These are phyloP conservation scores for Alloplasta piceator DNA, from an alignment of 2,888 invertebrate genomes.

Conservation along the genomic window DNA sequence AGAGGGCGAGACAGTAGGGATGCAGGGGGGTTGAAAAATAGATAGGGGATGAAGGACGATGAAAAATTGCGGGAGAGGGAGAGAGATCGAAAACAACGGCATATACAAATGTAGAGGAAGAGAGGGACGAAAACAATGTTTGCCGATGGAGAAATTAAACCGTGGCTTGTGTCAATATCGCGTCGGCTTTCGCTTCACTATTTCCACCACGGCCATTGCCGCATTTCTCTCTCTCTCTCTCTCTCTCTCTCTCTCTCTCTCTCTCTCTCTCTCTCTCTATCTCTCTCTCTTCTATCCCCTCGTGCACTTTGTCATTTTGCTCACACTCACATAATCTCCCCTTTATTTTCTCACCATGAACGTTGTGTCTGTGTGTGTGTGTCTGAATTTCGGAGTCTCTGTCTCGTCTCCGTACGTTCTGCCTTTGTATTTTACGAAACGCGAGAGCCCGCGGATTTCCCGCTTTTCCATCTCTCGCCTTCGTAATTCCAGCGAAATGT, in stretches of 20 bases:
- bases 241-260: conserved; percentile 29
- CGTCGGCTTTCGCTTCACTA: conserved; percentile 77
- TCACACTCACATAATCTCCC: conserved; percentile 42
- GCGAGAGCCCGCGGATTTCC: conserved; percentile 59
- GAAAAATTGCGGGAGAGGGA: conserved; percentile 7
- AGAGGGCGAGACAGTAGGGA: conserved; percentile 4
- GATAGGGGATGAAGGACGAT: conserved; percentile 20
- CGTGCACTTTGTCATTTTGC: conserved; percentile 57
- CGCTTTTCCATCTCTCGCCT: conserved; percentile 61
- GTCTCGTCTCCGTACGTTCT: conserved; percentile 33
- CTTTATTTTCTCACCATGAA: conserved; percentile 8
- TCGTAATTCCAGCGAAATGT: conserved; percentile 59
- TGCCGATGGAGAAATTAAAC: conserved; percentile 81
- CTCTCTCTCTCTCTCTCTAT: conserved; percentile 21
- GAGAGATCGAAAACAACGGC: conserved; percentile 36
- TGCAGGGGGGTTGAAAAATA: conserved; percentile 13
- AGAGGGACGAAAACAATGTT: conserved; percentile 79
- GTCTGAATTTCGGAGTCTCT: conserved; percentile 3
- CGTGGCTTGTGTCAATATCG: conserved; percentile 81
- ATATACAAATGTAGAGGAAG: conserved; percentile 18
- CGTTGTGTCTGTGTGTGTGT: conserved; percentile 23
- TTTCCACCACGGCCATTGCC: conserved; percentile 71
- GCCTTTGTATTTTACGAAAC: conserved; percentile 61
- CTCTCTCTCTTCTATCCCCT: conserved; percentile 56
- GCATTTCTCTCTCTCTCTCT: conserved; percentile 25